Base-by-base conservation (phyloP, 2,888 invertebrate genomes). In the Drosophila engyochracea region DNA sequence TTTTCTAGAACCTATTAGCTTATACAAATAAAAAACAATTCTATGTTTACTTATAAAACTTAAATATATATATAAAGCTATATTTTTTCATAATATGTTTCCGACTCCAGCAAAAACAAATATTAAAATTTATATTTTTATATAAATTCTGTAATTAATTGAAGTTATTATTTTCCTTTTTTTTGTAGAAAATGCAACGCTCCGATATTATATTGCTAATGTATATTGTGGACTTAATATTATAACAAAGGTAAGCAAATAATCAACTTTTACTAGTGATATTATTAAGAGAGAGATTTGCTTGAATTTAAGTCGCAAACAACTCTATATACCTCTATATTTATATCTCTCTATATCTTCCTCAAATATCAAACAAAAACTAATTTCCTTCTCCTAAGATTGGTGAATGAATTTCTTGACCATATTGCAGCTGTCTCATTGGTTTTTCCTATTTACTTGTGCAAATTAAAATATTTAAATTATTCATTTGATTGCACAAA, bases 201-300 rank as follows among this genome's bases (percentile, higher is more conserved):
- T 19, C 3, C 5, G 5, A 25, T 28, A 5, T 19, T 19, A 28
- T 10, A 28, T 51, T 51, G 51, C 22, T 1, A 10, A 28, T 1
- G 3, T 28, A 5, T 28, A 51, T 51, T 9, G 37, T 37, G 37
- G 12, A 28, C 5, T 19, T 16, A 19, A 19, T 37, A 6, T 7
- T 10, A 25, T n/a, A 33, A 5, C 25, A 7, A 33, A 41, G 65
- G 61, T 66, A 22, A 52, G 65, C 5, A 25, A 12, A 37, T 5
- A 19, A 28, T 28, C 5, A 19, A 51, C 19, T 10, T 51, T 51
- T 51, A 5, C 5, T 28, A 10, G 7, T 2, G 14, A 47, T 12
- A 22, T 22, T 14, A 4, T 16, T 16, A 16, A 7, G 7, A 4
- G 1, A 22, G 16, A 4, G 2, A 47, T 1, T 25, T 47, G 16